Base-by-base conservation (phyloP, 2,113 vertebrate species). In the Sylvia atricapilla region DNA sequence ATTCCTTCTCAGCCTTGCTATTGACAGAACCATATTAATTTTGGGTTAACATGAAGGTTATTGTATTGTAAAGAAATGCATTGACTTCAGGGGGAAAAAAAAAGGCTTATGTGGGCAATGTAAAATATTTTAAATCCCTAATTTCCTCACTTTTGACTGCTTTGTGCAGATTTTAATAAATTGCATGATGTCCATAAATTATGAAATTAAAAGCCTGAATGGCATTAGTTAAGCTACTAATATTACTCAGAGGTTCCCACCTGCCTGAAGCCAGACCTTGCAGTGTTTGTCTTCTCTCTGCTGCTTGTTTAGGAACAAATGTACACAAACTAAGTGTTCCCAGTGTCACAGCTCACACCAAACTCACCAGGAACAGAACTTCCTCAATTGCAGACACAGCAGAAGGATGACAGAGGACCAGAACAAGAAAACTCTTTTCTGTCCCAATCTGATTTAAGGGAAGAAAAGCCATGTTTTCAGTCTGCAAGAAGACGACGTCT, bases 351-450 rank as follows among this genome's bases (percentile, higher is more conserved):
- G 35, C 46, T 83, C 41, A 44, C 50, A 55, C 28, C 53, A 56
- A 52, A 47, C 22, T 27, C 77, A 23, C 44, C 5, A 24, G 31
- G 27, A 7, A 56, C 46, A 55, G 63, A 7, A 56, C 24, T 44
- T 68, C 7, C 41, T 13, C 46, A 21, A 0, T 1, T 37, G 50
- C 76, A 24, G 0, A 15, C 14, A 33, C 28, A 55, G 59, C 0
- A 2, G 49, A 75, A 56, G 24, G 15, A 37, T 31, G 35, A 35
- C 21, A 46, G 74, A 64, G 44, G 53, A 64, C 39, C n/a, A n/a
- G 39, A 49, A 19, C 10, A 62, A 84, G 72, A 80, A 60, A 72
- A n/a, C 23, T 46, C 43, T 28, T 76, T 69, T 58, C 59, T 69
- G 49, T 49, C 28, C 28, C 49, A 31, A 7, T 19, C 9, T 49